phyloP scores from a whole-genome alignment of 2,888 invertebrate species.

The Perizoma affinitatum region DNA sequence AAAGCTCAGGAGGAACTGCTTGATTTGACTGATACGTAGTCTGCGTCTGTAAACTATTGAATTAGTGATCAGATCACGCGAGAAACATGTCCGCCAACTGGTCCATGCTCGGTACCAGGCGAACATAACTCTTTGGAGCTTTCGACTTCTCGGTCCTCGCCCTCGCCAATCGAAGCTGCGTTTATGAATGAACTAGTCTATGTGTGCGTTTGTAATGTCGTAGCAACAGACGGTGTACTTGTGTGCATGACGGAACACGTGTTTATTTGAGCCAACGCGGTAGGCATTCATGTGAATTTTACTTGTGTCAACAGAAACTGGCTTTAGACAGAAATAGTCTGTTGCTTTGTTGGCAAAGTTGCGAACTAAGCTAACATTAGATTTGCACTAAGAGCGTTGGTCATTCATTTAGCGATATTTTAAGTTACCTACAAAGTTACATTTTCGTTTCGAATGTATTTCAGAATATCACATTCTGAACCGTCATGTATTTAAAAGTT shows the following conservation, averaged over 20 bases:
- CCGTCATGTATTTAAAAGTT: not conserved
- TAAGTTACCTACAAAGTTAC: conserved; percentile 13
- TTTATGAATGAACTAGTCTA: conserved; percentile 64
- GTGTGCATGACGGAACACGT: conserved; percentile 68
- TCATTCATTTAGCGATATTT: conserved; percentile 22
- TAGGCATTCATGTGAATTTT: conserved; percentile 82
- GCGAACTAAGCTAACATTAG: conserved; percentile 46
- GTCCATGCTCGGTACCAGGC: conserved; percentile 71
- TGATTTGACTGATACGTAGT: too few species aligned
- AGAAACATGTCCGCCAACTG: conserved; percentile 72
- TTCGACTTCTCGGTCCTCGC: conserved; percentile 70
- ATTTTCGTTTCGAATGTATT: conserved; percentile 7
- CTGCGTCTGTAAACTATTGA: conserved; percentile 8
- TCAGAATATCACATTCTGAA: not conserved
- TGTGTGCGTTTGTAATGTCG: conserved; percentile 57
- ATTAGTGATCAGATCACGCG: conserved; percentile 44
- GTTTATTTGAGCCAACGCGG: conserved; percentile 74
- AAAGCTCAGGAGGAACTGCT: too few species aligned
- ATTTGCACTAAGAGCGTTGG: conserved; percentile 30
- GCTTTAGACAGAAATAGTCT: conserved; percentile 73
- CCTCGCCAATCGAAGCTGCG: conserved; percentile 61
- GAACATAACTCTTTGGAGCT: conserved; percentile 54
- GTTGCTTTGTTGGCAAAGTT: conserved; percentile 74
- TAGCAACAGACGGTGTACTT: conserved; percentile 40
- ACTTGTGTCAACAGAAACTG: conserved; percentile 77